Base-by-base conservation (phyloP, 2,113 vertebrate genomes). In the Leucopternis melanops region DNA sequence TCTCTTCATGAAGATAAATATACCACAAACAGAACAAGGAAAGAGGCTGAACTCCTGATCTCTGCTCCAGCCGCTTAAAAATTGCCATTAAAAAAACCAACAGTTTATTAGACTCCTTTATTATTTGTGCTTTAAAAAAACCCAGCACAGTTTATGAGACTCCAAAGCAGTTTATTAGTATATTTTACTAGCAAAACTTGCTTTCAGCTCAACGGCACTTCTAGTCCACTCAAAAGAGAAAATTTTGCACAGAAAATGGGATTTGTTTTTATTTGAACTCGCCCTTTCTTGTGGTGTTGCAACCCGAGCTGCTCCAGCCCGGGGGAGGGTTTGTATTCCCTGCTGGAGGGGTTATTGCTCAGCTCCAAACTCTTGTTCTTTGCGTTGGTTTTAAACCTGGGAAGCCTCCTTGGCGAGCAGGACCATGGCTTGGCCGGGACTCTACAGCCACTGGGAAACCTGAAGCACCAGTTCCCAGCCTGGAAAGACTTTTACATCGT, bases 1-100 rank as follows among this genome's bases (percentile, higher is more conserved):
- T 97, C 95, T 97, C 92, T 97, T 86, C 92, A 92, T 95, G 93
- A 98, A 98, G 96, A 97, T 97, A 97, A 98, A 97, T 97, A 97
- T 94, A 97, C 94, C 92, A 92, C 95, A 97, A 97, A 96, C 94
- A 96, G 91, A 96, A 97, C 93, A 97, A 94, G 88, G 86, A 93
- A 94, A 75, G 95, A 96, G 90, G 77, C 94, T 96, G 95, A 97
- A 96, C 93, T 96, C 95, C 96, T 97, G 95, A 96, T 96, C 94
- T 96, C 91, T 95, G 93, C 93, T 95, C 73, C 93, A 95, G 94
- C 83, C 38, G 11, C 86, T 92, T 69, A 42, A 93, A 96, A 97
- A 97, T 91, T 96, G 94, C 96, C 95, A 65, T 97, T 97, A 96
- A 98, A 98, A 98, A 42, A 31, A 72, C 83, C 86, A 97, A 59